phyloP scores from a whole-genome alignment of 2,113 vertebrate genomes.

The Syngnathoides biaculeatus region DNA sequence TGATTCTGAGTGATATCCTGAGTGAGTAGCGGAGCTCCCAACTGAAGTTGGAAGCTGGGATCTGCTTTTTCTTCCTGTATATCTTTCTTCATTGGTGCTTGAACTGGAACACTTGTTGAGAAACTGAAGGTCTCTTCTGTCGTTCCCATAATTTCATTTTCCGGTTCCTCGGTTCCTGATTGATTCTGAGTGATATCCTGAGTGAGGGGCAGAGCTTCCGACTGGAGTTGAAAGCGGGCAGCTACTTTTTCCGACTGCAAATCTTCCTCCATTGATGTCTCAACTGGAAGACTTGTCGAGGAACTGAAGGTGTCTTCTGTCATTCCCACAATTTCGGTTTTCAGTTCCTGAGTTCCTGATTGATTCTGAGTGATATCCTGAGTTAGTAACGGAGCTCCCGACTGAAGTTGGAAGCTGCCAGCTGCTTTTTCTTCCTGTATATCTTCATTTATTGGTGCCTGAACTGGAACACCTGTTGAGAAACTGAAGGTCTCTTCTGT shows the following conservation, averaged over 20 bases:
- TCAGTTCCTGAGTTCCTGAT: background rate
- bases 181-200: constrained; percentile 1
- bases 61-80: background rate
- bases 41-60: constrained; percentile 25
- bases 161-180: background rate
- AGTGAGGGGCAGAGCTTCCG: constrained; percentile 1
- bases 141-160: background rate
- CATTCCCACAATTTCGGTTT: background rate
- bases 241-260: background rate
- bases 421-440: background rate
- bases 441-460: no score
- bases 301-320: background rate
- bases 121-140: background rate
- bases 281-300: background rate
- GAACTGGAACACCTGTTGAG: background rate
- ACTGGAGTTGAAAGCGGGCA: constrained; percentile 23
- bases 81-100: no score
- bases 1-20: constrained; percentile 2
- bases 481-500: background rate
- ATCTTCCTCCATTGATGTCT: no score
- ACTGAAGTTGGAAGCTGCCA: constrained; percentile 25
- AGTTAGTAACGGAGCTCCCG: background rate
- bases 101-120: background rate
- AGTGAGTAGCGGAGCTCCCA: background rate
- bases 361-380: constrained; percentile 2